These are phyloP conservation scores for Corythornis cristatus DNA, from an alignment of 2,113 vertebrate species.

Conservation along the genomic window DNA sequence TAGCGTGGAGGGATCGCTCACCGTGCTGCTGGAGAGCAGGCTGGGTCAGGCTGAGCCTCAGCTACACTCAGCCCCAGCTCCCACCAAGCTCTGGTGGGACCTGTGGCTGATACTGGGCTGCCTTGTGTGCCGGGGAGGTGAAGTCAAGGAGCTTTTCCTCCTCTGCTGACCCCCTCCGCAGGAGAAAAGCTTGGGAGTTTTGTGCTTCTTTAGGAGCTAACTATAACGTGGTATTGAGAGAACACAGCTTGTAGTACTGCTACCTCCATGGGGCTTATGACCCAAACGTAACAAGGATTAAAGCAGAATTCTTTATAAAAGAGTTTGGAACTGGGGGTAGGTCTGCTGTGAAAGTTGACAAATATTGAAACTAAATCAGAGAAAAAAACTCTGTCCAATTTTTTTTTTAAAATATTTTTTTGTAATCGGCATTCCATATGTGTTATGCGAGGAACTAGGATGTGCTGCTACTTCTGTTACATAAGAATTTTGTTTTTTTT, in stretches of 20 bases:
- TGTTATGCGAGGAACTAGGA: background rate
- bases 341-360: slow-evolving; percentile 7
- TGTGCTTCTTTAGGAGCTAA: background rate
- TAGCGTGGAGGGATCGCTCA: background rate
- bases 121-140: background rate
- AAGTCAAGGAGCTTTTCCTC: background rate
- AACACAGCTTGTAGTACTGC: background rate
- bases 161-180: background rate
- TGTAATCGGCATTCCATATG: slow-evolving; percentile 18
- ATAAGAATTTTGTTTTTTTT: background rate
- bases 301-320: background rate
- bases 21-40: background rate
- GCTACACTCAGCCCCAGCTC: background rate
- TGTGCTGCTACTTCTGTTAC: slow-evolving; percentile 20
- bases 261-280: background rate
- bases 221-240: background rate
- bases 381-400: background rate
- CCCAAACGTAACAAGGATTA: background rate
- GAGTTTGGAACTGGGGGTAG: background rate
- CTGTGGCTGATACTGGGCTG: background rate
- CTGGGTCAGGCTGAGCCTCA: background rate
- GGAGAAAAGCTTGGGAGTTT: background rate
- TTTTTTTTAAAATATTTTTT: background rate
- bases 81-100: background rate
- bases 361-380: slow-evolving; percentile 41